Conservation (phyloP, 2,888 invertebrate species). For the Mimas tiliae region DNA sequence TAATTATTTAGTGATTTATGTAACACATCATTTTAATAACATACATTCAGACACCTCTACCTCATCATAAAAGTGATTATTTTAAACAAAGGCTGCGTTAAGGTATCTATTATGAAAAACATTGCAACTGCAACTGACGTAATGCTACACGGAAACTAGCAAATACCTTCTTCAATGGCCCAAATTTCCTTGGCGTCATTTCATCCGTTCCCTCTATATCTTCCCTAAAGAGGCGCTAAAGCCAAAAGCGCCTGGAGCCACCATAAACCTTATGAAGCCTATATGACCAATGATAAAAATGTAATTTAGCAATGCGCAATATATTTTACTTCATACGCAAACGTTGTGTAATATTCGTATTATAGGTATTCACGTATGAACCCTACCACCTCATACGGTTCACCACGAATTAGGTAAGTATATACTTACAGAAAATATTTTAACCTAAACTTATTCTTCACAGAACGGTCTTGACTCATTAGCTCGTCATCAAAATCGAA, state of each 20-base stretch:
- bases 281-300: not conserved
- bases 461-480: constrained; percentile 94
- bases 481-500: constrained; percentile 90
- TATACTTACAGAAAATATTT: too few species aligned
- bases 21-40: too few species aligned
- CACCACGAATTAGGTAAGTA: too few species aligned
- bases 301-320: not conserved
- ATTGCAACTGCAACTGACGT: not conserved
- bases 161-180: not conserved
- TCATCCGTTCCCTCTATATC: not conserved
- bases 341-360: too few species aligned
- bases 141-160: not conserved
- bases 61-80: too few species aligned
- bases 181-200: not conserved
- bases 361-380: not conserved
- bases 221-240: not conserved
- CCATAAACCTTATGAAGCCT: not conserved
- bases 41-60: too few species aligned
- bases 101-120: not conserved
- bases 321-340: not conserved
- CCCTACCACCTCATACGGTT: too few species aligned
- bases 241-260: not conserved
- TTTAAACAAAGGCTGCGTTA: too few species aligned
- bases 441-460: constrained; percentile 37
- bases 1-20: too few species aligned